Conservation (phyloP, 2,888 invertebrate genomes). For the Tridacna crocea region DNA sequence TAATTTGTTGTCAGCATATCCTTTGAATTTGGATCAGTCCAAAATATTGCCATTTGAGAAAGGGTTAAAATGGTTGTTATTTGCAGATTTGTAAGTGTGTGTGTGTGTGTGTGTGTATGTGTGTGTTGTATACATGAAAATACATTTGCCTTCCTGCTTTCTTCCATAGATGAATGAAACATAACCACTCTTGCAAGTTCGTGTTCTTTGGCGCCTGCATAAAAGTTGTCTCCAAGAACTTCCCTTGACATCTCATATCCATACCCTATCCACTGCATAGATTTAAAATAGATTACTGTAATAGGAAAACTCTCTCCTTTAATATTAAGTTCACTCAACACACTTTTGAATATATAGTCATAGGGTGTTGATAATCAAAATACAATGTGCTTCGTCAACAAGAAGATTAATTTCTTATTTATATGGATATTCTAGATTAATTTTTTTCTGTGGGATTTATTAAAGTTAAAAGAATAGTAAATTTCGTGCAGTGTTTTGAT, state of each 20-base stretch:
- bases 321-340: slow-evolving; percentile 4
- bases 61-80: neutral
- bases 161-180: slow-evolving; percentile 44
- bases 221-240: slow-evolving; percentile 24
- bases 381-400: slow-evolving; percentile 43
- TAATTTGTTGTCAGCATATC: neutral
- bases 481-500: no score
- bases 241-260: slow-evolving; percentile 32
- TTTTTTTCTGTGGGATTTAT: no score
- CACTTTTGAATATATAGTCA: slow-evolving; percentile 22
- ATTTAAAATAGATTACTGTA: slow-evolving; percentile 39
- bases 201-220: slow-evolving; percentile 12
- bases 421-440: neutral
- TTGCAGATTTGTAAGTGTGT: neutral
- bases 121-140: neutral
- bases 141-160: slow-evolving; percentile 15
- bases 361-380: slow-evolving; percentile 17
- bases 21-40: neutral
- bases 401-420: slow-evolving; percentile 18
- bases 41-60: neutral
- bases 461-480: no score
- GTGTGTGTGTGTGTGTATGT: neutral
- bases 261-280: slow-evolving; percentile 45
- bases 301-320: slow-evolving; percentile 16
- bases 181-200: slow-evolving; percentile 37